Evolutionary conservation across 1,140 invertebrate genomes (phyloP).

Genomic region (Chelonus insularis): DNA sequence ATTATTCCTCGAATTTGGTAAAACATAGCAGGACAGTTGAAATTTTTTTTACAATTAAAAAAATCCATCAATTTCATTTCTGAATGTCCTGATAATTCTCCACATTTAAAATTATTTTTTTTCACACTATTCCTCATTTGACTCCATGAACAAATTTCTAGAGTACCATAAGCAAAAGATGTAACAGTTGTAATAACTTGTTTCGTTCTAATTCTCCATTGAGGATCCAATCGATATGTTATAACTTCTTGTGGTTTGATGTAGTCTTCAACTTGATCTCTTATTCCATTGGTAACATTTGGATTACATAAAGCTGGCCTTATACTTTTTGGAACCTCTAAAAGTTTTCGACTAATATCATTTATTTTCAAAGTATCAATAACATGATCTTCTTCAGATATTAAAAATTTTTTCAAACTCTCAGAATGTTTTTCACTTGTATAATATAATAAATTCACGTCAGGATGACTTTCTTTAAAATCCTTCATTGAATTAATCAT

Average conservation of each 20-base stretch:
- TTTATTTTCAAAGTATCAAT: constrained; percentile 34
- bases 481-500: constrained; percentile 27
- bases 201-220: constrained; percentile 35
- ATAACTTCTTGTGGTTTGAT: constrained; percentile 33
- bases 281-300: constrained; percentile 19
- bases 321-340: constrained; percentile 38
- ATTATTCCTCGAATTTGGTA: constrained; percentile 36
- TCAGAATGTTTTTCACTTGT: constrained; percentile 30
- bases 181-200: constrained; percentile 34
- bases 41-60: constrained; percentile 22
- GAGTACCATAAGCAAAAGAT: constrained; percentile 42
- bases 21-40: constrained; percentile 37
- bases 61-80: constrained; percentile 31
- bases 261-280: constrained; percentile 42
- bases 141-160: constrained; percentile 42
- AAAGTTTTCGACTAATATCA: constrained; percentile 31
- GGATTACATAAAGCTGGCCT: constrained; percentile 27
- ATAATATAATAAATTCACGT: constrained; percentile 44
- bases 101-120: constrained; percentile 29
- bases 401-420: constrained; percentile 34
- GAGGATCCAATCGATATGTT: constrained; percentile 40
- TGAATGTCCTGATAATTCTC: constrained; percentile 30
- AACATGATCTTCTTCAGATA: constrained; percentile 39
- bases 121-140: constrained; percentile 16
- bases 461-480: constrained; percentile 40